Conservation (phyloP, 2,113 vertebrate genomes). For the Saguinus midas region DNA sequence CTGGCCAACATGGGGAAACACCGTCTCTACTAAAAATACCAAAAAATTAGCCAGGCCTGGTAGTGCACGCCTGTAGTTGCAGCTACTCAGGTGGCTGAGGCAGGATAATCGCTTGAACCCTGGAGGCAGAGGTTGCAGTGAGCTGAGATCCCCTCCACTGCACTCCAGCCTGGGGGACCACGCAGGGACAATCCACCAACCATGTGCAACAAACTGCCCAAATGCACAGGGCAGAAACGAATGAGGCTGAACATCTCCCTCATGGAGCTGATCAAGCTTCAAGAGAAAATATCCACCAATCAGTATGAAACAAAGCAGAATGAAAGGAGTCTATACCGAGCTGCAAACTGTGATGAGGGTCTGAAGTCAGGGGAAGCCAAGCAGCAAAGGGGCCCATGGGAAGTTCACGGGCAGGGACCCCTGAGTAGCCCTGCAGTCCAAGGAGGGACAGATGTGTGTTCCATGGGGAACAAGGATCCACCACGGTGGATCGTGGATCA, state of each 20-base stretch:
- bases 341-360: neutral
- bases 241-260: no score
- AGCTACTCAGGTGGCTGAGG: no score
- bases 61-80: no score
- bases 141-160: no score
- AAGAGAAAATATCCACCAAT: neutral
- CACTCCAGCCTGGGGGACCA: no score
- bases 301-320: neutral
- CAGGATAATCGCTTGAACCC: no score
- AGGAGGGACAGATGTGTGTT: no score
- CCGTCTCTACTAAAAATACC: no score
- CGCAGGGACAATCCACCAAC: neutral
- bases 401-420: neutral
- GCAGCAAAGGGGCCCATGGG: fast-evolving
- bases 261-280: fast-evolving
- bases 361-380: neutral
- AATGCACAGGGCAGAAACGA: neutral
- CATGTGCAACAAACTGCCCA: neutral
- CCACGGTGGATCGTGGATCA: neutral
- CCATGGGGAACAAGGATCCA: neutral
- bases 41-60: no score
- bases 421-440: neutral
- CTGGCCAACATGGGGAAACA: no score
- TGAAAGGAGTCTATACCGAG: neutral
- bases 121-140: no score